Conservation (phyloP, 1,140 invertebrate species). For the Campoletis sonorensis region DNA sequence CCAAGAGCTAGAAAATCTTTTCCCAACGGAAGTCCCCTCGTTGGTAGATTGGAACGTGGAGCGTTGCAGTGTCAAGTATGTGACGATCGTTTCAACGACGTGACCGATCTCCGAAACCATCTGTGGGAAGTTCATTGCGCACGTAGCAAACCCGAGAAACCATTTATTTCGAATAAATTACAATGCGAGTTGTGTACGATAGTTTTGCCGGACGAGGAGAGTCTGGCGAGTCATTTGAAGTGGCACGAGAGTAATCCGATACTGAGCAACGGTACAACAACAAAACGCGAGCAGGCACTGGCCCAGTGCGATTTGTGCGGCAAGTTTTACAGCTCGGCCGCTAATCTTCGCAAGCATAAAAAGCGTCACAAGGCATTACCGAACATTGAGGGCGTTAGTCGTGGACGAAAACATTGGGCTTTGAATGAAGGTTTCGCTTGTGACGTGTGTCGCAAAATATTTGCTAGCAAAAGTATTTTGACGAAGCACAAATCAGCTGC, state of each 20-base stretch:
- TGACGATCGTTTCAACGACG: conserved; percentile 67
- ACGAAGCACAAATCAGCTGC: conserved; percentile 74
- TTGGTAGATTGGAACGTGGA: neutral
- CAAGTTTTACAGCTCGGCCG: conserved; percentile 77
- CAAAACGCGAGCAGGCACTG: conserved; percentile 53
- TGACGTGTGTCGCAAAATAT: conserved; percentile 77
- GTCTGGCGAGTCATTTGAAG: conserved; percentile 78
- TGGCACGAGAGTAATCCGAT: conserved; percentile 73
- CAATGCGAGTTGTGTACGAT: conserved; percentile 80
- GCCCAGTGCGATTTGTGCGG: conserved; percentile 79
- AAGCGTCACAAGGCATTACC: conserved; percentile 66
- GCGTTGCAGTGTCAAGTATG: conserved; percentile 72
- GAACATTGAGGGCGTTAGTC: neutral
- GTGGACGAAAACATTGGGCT: conserved; percentile 69
- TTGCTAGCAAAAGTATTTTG: conserved; percentile 76
- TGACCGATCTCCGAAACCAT: conserved; percentile 67
- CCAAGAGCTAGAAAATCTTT: conserved; percentile 71
- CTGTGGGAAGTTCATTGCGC: conserved; percentile 74
- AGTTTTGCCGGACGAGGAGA: conserved; percentile 77
- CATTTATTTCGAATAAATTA: conserved; percentile 69
- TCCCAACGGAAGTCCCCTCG: conserved; percentile 53
- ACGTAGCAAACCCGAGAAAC: conserved; percentile 68
- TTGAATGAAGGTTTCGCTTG: conserved; percentile 72
- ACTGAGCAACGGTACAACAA: conserved; percentile 50
- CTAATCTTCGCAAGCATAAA: conserved; percentile 77